Percentiles rank a stretch among this genome's conserved stretches.
phyloP scores from a whole-genome alignment of 2,888 invertebrate genomes.

The Xestia sexstrigata region DNA sequence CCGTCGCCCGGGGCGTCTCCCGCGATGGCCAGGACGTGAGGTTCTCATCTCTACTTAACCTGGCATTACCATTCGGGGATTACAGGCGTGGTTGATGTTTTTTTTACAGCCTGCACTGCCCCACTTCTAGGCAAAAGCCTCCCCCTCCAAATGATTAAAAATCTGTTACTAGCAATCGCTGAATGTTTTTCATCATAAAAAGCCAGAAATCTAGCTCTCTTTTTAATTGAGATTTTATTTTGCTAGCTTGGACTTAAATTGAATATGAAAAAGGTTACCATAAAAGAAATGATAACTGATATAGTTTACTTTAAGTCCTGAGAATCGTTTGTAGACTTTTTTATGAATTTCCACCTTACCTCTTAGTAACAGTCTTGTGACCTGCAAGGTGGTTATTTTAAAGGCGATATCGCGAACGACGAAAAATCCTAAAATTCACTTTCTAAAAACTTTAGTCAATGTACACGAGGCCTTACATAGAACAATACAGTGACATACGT shows the following conservation, averaged over 20 bases:
- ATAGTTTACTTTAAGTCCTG: no score
- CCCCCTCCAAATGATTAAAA: not conserved
- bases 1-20: no score
- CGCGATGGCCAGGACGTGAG: no score
- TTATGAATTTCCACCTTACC: not conserved
- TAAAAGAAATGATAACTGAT: not conserved
- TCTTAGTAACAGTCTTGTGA: not conserved
- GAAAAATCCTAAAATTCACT: not conserved
- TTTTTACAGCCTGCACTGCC: no score
- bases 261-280: not conserved
- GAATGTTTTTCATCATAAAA: not conserved
- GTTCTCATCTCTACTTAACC: no score
- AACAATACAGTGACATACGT: slow-evolving; percentile 66
- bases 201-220: no score
- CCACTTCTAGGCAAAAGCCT: no score
- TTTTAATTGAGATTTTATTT: not conserved
- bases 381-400: no score
- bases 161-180: not conserved
- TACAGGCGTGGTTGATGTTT: not conserved
- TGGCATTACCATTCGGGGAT: no score
- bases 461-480: slow-evolving; percentile 55
- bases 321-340: not conserved
- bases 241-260: not conserved
- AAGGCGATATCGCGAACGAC: not conserved
- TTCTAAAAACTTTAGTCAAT: not conserved